These are phyloP conservation scores for Phalera bucephala DNA, from an alignment of 2,888 invertebrate species.

Conservation along the genomic window DNA sequence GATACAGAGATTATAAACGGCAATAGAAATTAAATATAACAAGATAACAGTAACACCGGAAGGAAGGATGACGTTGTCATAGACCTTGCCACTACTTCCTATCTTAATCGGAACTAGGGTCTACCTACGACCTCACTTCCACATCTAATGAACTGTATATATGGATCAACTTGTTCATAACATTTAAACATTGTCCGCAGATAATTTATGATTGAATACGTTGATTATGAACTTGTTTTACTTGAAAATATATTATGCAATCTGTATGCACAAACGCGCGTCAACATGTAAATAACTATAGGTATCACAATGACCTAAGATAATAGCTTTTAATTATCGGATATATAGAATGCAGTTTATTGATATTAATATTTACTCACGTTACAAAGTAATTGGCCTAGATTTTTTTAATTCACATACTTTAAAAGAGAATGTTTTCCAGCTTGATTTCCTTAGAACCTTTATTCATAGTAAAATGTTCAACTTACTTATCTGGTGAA, in stretches of 20 bases:
- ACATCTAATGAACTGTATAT: slow-evolving; percentile 38
- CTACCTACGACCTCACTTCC: slow-evolving; percentile 19
- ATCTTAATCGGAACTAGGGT: slow-evolving; percentile 48
- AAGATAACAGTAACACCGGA: slow-evolving; percentile 52
- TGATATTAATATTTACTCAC: too few relatives aligned
- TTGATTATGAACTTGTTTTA: slow-evolving; percentile 23
- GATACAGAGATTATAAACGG: background rate
- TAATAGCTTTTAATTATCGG: background rate
- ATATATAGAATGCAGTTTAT: background rate
- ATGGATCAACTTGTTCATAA: slow-evolving; percentile 21
- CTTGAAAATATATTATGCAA: slow-evolving; percentile 15
- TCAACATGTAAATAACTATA: slow-evolving; percentile 8
- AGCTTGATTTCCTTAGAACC: too few relatives aligned
- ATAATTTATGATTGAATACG: slow-evolving; percentile 16
- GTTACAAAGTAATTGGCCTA: background rate
- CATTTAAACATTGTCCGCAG: slow-evolving; percentile 31
- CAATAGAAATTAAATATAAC: slow-evolving; percentile 13
- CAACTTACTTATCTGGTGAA: too few relatives aligned
- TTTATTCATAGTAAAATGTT: background rate
- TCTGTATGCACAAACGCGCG: background rate
- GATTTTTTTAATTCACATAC: background rate
- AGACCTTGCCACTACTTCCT: slow-evolving; percentile 67
- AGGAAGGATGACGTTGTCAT: slow-evolving; percentile 57
- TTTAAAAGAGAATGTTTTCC: background rate
- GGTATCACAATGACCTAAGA: background rate